Base-by-base conservation (phyloP, 92 coral and sea anemone genomes). In the Phymanthus crucifer region DNA sequence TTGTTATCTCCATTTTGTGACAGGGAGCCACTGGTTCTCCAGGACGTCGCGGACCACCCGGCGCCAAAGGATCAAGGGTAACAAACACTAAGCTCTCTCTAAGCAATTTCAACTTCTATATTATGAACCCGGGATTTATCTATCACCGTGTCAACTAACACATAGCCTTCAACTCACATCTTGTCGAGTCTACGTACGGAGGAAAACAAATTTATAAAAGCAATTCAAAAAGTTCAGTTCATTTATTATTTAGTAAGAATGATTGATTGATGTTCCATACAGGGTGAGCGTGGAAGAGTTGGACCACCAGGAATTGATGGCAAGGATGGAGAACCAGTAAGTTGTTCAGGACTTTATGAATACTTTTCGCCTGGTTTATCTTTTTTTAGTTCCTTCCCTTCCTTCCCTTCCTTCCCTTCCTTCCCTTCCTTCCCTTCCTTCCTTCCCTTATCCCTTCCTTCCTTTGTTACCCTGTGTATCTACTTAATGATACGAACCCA, bases 281-380 rank as follows among this genome's bases (percentile, higher is more conserved):
- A 88, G 92, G 92, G 92, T 6, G 78, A 38, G 27, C 84, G 81
- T 47, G 92, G 92, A 9, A 43, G 43, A 17, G 33, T 33, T 23
- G 92, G 92, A 12, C 56, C 70, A 24, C 76, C 86, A 23, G 92
- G 92, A 57, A 78, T 76, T n/a, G 72, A 57, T 70, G 92, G 89
- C 24, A 88, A 85, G 47, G 86, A 82, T 26, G 86, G 86, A 82
- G 86, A 71, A 40, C 86, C 86, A 61, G 86, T 82, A 29, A 88
- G 92, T 82, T 29, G 24, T 14, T 18, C 33, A 6, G 0, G 2
- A 5, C 14, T 21, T 70, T 11, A 70, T 29, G 19, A 24, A 21
- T 3, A 17, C 18, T 32, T 16, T 50, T 50, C 16, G 5, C 18
- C 23, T 0, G 5, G 19, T 45, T 17, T 17, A 9, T 45, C 50